These are phyloP conservation scores for Papilio polytes DNA, from an alignment of 1,140 invertebrate genomes.

Conservation along the genomic window DNA sequence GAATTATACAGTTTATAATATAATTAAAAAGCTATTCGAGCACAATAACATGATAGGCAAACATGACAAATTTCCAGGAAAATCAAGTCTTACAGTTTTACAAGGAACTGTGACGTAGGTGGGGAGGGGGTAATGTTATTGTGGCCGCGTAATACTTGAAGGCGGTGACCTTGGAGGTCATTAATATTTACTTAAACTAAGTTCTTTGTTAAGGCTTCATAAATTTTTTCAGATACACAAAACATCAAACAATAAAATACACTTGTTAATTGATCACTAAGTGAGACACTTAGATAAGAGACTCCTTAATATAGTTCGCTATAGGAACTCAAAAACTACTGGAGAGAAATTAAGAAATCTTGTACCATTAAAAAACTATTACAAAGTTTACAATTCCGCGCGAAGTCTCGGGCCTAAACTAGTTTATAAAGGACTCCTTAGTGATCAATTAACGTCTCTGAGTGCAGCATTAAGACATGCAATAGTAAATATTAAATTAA, in stretches of 20 bases:
- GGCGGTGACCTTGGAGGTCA: not conserved
- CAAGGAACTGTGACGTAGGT: not conserved
- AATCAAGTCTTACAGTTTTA: not conserved
- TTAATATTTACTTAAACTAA: slow-evolving; percentile 1
- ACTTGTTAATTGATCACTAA: not conserved
- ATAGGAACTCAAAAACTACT: too few relatives aligned
- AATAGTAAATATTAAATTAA: too few relatives aligned
- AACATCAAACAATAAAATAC: not conserved
- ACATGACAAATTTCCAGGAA: not conserved
- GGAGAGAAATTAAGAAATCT: too few relatives aligned
- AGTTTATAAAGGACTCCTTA: too few relatives aligned
- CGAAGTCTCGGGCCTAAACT: too few relatives aligned
- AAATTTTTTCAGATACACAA: not conserved
- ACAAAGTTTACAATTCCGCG: too few relatives aligned
- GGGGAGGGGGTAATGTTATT: not conserved
- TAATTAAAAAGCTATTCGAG: not conserved
- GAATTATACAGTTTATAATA: not conserved
- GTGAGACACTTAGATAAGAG: not conserved
- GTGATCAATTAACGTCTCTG: too few relatives aligned
- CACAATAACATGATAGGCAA: not conserved
- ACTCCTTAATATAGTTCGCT: too few relatives aligned
- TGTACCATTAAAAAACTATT: too few relatives aligned
- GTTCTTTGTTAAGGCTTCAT: not conserved
- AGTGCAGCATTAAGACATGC: too few relatives aligned
- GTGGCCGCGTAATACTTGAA: not conserved